These are phyloP conservation scores for Mesorhabditis spiculigera DNA, from an alignment of 2,888 invertebrate species.

Conservation along the genomic window DNA sequence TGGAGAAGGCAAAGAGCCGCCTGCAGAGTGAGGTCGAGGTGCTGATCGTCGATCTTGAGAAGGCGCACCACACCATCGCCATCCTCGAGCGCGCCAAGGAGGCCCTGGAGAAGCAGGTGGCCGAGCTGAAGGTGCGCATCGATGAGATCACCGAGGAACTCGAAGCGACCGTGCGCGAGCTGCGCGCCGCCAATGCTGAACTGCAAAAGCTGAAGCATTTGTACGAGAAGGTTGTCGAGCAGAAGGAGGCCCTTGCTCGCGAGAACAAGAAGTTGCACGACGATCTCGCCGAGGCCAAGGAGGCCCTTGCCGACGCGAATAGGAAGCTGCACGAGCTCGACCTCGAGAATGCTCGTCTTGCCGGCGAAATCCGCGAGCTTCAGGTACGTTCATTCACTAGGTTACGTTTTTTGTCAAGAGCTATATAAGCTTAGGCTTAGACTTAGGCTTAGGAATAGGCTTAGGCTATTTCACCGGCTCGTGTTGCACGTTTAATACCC, in stretches of 20 bases:
- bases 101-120: constrained; percentile 84
- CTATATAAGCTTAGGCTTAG: too few relatives aligned
- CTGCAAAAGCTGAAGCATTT: constrained; percentile 85
- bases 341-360: constrained; percentile 90
- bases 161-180: constrained; percentile 83
- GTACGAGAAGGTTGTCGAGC: constrained; percentile 93
- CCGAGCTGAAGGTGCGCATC: constrained; percentile 82
- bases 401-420: too few relatives aligned
- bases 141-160: constrained; percentile 88
- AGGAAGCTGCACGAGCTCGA: constrained; percentile 96
- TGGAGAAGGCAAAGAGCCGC: constrained; percentile 94
- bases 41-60: constrained; percentile 96
- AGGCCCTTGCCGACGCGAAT: constrained; percentile 86
- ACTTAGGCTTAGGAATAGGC: too few relatives aligned
- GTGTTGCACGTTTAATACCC: too few relatives aligned
- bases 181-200: constrained; percentile 74
- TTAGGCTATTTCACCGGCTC: too few relatives aligned
- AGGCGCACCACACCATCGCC: constrained; percentile 92
- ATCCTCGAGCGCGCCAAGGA: constrained; percentile 90
- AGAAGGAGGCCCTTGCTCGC: constrained; percentile 85
- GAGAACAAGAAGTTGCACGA: constrained; percentile 98
- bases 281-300: constrained; percentile 90
- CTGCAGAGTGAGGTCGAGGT: constrained; percentile 93
- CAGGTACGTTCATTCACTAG: constrained; percentile 62
- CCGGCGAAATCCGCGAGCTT: constrained; percentile 97